Evolutionary conservation across 2,888 invertebrate species (phyloP).

Genomic region (Drosophila ezoana): DNA sequence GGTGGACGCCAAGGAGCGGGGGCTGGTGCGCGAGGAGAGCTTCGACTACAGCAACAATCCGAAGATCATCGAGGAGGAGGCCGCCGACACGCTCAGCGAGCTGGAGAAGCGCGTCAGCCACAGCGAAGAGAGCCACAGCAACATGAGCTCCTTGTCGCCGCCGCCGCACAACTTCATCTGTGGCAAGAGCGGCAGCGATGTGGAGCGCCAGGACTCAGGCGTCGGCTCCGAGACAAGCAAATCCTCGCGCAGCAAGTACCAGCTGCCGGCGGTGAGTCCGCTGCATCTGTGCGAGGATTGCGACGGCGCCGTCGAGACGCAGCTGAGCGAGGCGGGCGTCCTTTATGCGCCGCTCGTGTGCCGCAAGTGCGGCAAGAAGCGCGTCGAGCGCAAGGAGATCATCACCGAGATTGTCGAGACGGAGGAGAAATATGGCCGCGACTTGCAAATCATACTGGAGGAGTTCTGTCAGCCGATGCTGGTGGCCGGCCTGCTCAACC

Average conservation of each 20-base stretch:
- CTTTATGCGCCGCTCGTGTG: conserved; percentile 92
- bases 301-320: conserved; percentile 91
- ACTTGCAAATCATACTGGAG: conserved; percentile 95
- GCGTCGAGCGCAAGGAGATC: conserved; percentile 96
- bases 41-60: conserved; percentile 87
- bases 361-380: conserved; percentile 94
- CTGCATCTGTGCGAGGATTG: conserved; percentile 94
- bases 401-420: conserved; percentile 98
- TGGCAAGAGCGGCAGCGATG: conserved; percentile 86
- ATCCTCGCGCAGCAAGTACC: conserved; percentile 91
- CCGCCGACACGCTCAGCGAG: conserved; percentile 87
- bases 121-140: conserved; percentile 90
- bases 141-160: conserved; percentile 86
- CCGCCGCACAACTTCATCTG: conserved; percentile 75
- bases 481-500: conserved; percentile 95
- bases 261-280: conserved; percentile 85
- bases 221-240: conserved; percentile 97
- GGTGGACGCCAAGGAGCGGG: conserved; percentile 93
- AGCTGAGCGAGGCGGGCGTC: conserved; percentile 90
- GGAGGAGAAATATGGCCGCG: conserved; percentile 97
- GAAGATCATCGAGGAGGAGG: conserved; percentile 86
- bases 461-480: conserved; percentile 97
- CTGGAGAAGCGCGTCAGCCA: conserved; percentile 87
- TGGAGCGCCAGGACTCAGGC: conserved; percentile 96
- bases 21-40: conserved; percentile 89